Evolutionary conservation across 2,888 invertebrate species (phyloP), one percentile per base, ranked within the genome.

Genomic region (Drosophila anomelani): DNA sequence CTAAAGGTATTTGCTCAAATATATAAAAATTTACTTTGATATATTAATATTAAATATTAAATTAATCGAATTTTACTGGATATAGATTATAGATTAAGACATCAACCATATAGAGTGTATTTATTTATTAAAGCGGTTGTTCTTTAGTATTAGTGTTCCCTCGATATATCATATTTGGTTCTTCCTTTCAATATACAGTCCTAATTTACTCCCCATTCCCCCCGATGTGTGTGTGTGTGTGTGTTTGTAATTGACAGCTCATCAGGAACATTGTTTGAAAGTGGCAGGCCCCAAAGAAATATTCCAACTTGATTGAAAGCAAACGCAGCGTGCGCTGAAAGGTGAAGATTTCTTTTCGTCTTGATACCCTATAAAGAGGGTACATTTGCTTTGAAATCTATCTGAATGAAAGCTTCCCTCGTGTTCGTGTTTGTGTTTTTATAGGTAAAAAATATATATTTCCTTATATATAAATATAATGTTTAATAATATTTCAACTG

Each of bases 201-300:
- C 51, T 36, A 53, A 53, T 53, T 53, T 53, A 36, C 51, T 53
- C 15, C 17, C 32, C 32, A 20, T 13, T 0, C 5, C 46, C 12
- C 51, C 51, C 47, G 20, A 20, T 46, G 17, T 46, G 51, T 36
- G n/a, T 46, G 49, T 56, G 44, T 70, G 43, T 73, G 41, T 71
- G 53, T 57, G 64, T 66, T 51, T 60, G 70, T 66, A 80, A 85
- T 81, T 84, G 84, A 84, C 84, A 84, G 84, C 84, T 81, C 84
- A 86, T 86, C 86, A 84, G 78, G 72, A 81, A 81, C 79, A 86
- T 84, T 81, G 84, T 86, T 84, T 75, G 76, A 72, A 79, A 80
- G 84, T 84, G 80, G 80, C 70, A 68, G 81, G 78, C 70, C 72
- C 61, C 61, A 53, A 36, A 73, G 57, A 75, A 75, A 77, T 73